Evolutionary conservation across 1,140 invertebrate species (phyloP).

Genomic region (Araneus ventricosus): DNA sequence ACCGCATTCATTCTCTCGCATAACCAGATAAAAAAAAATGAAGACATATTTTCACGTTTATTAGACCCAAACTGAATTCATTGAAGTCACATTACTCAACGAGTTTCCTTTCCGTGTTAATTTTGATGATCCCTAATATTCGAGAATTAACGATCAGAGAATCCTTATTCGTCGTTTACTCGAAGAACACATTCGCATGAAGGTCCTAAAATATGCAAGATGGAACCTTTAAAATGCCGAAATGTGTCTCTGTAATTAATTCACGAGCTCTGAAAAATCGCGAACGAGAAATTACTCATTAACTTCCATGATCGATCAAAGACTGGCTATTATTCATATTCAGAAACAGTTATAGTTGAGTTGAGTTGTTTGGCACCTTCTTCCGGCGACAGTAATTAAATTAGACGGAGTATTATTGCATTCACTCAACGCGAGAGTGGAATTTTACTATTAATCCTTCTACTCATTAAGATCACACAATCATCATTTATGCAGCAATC

Average conservation of each 20-base stretch:
- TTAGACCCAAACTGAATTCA: too few species aligned
- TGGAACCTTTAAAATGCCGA: too few species aligned
- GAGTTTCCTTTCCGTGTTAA: too few species aligned
- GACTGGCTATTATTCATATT: conserved; percentile 25
- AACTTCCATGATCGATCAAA: background rate
- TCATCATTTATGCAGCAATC: background rate
- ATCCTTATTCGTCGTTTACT: too few species aligned
- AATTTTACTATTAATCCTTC: conserved; percentile 1
- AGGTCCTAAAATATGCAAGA: too few species aligned
- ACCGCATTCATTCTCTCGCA: too few species aligned
- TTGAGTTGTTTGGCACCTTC: background rate
- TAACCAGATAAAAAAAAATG: too few species aligned
- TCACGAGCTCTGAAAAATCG: conserved; percentile 2
- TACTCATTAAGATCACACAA: background rate
- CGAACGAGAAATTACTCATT: background rate
- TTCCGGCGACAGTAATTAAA: conserved; percentile 39
- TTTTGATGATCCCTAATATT: too few species aligned
- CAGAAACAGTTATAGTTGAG: background rate
- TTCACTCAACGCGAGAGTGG: background rate
- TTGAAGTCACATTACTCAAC: too few species aligned
- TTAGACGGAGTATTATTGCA: conserved; percentile 15
- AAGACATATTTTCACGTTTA: too few species aligned
- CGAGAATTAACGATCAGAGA: too few species aligned
- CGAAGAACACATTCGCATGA: too few species aligned
- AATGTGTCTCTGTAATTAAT: background rate